Evolutionary conservation across 2,797 vertebrate species (phyloP), one percentile per base, ranked within the genome.

Genomic region (Hephaestus fuliginosus): DNA sequence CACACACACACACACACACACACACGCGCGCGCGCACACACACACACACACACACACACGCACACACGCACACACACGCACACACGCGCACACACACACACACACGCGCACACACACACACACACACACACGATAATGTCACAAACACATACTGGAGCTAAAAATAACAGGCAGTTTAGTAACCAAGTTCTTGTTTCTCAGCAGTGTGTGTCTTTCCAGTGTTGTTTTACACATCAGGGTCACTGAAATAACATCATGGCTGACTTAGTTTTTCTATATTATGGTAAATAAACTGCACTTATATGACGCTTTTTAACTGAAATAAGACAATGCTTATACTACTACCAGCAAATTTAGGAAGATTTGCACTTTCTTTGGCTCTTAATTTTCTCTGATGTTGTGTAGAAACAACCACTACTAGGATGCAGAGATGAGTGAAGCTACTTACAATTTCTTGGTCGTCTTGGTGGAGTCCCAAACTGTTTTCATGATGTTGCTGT

Each of bases 371-470:
- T 49, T 39, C 48, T 30, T 9, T 28, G 14, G 8, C 7, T 20
- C 36, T 33, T 30, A 18, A 30, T 3, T 8, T 30, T 14, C 22
- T 9, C 41, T 15, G 30, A 22, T 18, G 8, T 11, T 5, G 11
- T 2, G 1, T 12, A 18, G 41, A 58, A 28, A 48, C 6, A 39
- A 20, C 20, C 6, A 61, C 51, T 53, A 18, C n/a, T 33, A 9
- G 10, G n/a, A 3, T 3, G 8, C 55, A 33, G 46, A 3, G 3
- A 8, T 4, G 13, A 52, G 1, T 0, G 36, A 14, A 61, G 48
- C 2, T 41, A 85, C 95, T 94, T 85, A 96, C 96, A 95, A 96
- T 17, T 93, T 91, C 85, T 90, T 96, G 68, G 96, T 97, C 3
- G 92, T 83, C 48, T 93, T 88, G 2, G 94, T 88, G 53, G 93